These are phyloP conservation scores for Epistrophe eligans DNA, from an alignment of 2,888 invertebrate species.

Conservation along the genomic window DNA sequence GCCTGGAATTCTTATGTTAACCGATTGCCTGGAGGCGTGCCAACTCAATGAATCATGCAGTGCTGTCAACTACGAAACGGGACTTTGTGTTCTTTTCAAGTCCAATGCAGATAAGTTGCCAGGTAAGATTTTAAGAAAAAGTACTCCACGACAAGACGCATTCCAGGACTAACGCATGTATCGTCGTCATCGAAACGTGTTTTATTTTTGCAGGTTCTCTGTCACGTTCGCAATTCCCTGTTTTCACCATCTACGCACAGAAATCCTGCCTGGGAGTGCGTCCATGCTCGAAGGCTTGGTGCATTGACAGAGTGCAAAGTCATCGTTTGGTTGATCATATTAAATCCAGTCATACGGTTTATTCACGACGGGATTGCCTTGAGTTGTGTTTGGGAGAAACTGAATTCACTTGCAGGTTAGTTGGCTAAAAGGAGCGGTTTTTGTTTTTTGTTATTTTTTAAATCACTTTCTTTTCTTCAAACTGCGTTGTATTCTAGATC, in stretches of 20 bases:
- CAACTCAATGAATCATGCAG: constrained; percentile 96
- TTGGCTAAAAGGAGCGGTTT: constrained; percentile 75
- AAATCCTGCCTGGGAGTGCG: constrained; percentile 95
- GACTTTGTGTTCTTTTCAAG: constrained; percentile 95
- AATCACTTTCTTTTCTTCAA: constrained; percentile 28
- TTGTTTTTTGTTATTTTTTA: no score
- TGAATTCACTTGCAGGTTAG: constrained; percentile 96
- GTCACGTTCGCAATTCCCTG: constrained; percentile 96
- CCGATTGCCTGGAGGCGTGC: constrained; percentile 97
- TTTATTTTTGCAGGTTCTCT: constrained; percentile 89
- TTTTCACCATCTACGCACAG: constrained; percentile 98
- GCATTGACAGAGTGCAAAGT: constrained; percentile 96
- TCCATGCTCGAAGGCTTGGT: constrained; percentile 96
- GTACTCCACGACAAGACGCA: constrained; percentile 38
- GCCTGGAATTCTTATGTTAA: constrained; percentile 96
- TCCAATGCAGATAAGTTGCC: constrained; percentile 95
- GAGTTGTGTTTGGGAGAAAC: constrained; percentile 95
- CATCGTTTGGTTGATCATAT: constrained; percentile 92
- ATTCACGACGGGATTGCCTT: constrained; percentile 94
- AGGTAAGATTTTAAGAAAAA: constrained; percentile 86
- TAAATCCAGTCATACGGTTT: constrained; percentile 90
- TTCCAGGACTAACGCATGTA: constrained; percentile 56
- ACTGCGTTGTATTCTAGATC: constrained; percentile 86
- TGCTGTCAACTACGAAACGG: constrained; percentile 97
- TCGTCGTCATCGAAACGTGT: constrained; percentile 55